Evolutionary conservation across 2,888 invertebrate genomes (phyloP), one percentile per base, ranked within the genome.

Genomic region (Eucera pruinosa): DNA sequence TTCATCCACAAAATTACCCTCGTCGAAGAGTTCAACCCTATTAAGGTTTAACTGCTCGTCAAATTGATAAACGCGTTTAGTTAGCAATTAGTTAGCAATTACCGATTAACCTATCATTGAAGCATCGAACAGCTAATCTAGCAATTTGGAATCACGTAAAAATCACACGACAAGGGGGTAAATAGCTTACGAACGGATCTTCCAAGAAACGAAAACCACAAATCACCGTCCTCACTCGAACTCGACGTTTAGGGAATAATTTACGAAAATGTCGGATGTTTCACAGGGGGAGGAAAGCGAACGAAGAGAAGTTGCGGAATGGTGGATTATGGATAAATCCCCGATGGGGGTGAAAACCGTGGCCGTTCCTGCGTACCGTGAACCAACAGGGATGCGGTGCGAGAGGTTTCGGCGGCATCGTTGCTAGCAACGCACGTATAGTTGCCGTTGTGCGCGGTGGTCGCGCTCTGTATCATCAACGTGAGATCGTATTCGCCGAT

Each of bases 391-490:
- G 90, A 87, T 57, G 93, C 93, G 60, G 93, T 93, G 90, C 92
- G 92, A 41, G 91, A 91, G 55, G 92, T 91, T 83, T 91, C 90
- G 67, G 93, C 93, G 62, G 93, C 93, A 65, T 91, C 91, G 90
- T 94, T 94, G 89, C 91, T 92, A 62, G 93, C 94, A 45, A 93
- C 90, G 87, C 94, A 94, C 60, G 93, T 93, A 90, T 93, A 94
- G 91, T 93, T 93, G 76, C 94, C 94, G 69, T 93, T 91, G 89
- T 94, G 93, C 67, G 91, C 90, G 7, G 94, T 93, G 62, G 93
- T 92, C 68, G 94, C 94, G 75, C 92, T 92, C 78, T 92, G 91
- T 82, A 94, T 94, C 89, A 92, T 93, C 76, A 94, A 92, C 11
- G 92, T 90, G 47, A 92, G 88, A 88, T 90, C 92, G 84, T 89